Evolutionary conservation across 1,140 invertebrate genomes (phyloP).

Genomic region (Parapsyche elsis): DNA sequence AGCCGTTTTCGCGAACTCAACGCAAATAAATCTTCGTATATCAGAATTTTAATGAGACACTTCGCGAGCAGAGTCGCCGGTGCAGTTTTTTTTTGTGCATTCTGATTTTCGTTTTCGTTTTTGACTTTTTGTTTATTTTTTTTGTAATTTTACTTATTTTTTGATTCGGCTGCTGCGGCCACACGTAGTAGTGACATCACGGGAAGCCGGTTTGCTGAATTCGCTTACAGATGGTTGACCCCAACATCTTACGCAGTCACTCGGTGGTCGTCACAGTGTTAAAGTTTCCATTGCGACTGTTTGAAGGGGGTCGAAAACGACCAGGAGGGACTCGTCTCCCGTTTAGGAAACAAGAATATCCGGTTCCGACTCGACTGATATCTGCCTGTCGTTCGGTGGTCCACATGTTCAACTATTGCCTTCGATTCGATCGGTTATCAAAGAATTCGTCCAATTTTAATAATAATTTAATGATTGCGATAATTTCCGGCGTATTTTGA

Average conservation of each 20-base stretch:
- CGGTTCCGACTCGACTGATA: slow-evolving; percentile 10
- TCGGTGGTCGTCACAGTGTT: not conserved
- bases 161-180: not conserved
- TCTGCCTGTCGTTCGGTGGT: not conserved
- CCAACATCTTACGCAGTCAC: not conserved
- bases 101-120: not conserved
- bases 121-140: not conserved
- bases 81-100: slow-evolving; percentile 3
- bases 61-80: slow-evolving; percentile 1
- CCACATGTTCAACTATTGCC: not conserved
- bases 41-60: slow-evolving; percentile 49
- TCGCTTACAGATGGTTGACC: slow-evolving; percentile 23
- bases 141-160: too few species aligned
- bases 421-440: not conserved
- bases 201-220: slow-evolving; percentile 20
- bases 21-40: slow-evolving; percentile 40
- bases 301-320: slow-evolving; percentile 25
- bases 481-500: too few species aligned
- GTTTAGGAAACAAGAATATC: slow-evolving; percentile 42
- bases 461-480: not conserved
- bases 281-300: not conserved
- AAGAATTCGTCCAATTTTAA: not conserved
- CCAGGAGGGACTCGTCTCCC: not conserved
- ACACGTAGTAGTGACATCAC: not conserved
- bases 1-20: slow-evolving; percentile 1